These are phyloP conservation scores for Pteronura brasiliensis DNA, from an alignment of 2,113 vertebrate genomes.

Conservation along the genomic window DNA sequence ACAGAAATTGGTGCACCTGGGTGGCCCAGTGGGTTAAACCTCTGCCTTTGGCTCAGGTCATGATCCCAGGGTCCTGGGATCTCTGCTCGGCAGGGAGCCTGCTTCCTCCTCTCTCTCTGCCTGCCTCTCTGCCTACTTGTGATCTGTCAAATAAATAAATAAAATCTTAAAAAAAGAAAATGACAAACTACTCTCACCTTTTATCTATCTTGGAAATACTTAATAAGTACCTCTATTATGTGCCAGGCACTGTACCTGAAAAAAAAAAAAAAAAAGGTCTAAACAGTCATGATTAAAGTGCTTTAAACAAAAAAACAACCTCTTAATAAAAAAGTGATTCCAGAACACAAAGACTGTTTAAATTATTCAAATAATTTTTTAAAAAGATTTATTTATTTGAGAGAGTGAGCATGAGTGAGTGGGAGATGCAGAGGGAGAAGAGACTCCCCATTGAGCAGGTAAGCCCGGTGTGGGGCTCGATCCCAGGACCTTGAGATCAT, in stretches of 20 bases:
- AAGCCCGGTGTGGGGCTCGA: too few species aligned
- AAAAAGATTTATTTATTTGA: background rate
- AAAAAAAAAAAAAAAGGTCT: constrained; percentile 23
- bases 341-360: constrained; percentile 2
- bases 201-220: constrained; percentile 1
- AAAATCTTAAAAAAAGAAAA: background rate
- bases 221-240: background rate
- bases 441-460: too few species aligned
- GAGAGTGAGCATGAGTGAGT: too few species aligned
- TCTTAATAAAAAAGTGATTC: background rate
- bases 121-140: too few species aligned
- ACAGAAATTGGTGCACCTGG: too few species aligned
- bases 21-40: too few species aligned
- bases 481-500: too few species aligned
- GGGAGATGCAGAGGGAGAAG: too few species aligned
- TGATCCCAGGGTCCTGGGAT: too few species aligned
- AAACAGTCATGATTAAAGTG: background rate
- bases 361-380: background rate
- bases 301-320: background rate
- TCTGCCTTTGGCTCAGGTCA: too few species aligned
- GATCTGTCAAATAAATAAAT: background rate
- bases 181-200: background rate
- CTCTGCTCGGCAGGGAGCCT: too few species aligned
- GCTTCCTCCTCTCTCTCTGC: too few species aligned
- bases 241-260: background rate